These are phyloP conservation scores for Troilus luridus DNA, from an alignment of 2,888 invertebrate species.

Conservation along the genomic window DNA sequence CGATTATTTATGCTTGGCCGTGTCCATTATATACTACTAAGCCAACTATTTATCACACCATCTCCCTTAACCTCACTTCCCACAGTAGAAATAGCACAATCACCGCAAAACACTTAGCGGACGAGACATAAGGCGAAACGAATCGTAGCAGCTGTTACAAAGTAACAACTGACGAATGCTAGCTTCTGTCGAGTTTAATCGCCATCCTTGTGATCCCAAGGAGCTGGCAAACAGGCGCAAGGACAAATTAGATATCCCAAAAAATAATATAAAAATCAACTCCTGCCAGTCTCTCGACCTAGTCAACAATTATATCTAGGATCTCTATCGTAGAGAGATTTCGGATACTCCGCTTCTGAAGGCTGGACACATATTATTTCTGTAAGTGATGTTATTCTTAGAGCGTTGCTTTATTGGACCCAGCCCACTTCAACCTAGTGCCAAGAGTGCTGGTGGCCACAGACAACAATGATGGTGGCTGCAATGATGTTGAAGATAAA, in stretches of 20 bases:
- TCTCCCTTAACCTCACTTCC: not conserved
- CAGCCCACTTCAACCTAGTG: too few relatives aligned
- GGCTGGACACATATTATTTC: not conserved
- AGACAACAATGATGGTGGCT: too few relatives aligned
- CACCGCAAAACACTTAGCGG: constrained; percentile 11
- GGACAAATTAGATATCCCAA: not conserved
- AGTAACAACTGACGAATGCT: not conserved
- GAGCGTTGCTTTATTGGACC: too few relatives aligned
- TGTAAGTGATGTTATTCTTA: not conserved
- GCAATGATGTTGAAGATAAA: too few relatives aligned
- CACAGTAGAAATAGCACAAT: constrained; percentile 9
- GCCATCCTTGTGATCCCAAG: not conserved
- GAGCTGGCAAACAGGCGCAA: not conserved
- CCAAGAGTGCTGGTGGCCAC: too few relatives aligned
- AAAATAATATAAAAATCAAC: not conserved
- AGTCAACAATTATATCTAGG: not conserved
- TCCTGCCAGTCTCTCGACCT: not conserved
- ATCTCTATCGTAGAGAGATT: not conserved
- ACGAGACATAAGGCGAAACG: not conserved
- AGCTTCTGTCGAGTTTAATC: not conserved
- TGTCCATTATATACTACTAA: not conserved
- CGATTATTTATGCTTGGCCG: not conserved
- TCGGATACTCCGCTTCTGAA: not conserved
- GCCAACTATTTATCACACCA: not conserved
- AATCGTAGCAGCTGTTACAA: not conserved